Percentiles rank a stretch among this genome's conserved stretches.
These are phyloP conservation scores for Notiomystis cincta DNA, from an alignment of 2,113 vertebrate genomes.

Conservation along the genomic window DNA sequence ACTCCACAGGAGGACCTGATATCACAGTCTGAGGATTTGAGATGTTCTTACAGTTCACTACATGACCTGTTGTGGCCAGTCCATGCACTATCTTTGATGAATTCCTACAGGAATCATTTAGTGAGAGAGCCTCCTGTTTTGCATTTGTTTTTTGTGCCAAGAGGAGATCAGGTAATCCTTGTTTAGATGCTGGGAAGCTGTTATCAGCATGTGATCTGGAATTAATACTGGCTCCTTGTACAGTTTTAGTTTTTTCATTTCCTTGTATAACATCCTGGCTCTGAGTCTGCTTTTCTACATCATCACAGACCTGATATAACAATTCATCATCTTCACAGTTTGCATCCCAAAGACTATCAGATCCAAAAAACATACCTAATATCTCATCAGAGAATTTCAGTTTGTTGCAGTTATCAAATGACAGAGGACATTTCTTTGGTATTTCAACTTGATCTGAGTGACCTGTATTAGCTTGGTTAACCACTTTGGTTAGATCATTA, in stretches of 20 bases:
- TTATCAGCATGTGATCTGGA: neutral
- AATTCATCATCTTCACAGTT: conserved; percentile 81
- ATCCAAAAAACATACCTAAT: conserved; percentile 68
- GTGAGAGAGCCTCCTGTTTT: neutral
- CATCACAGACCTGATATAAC: conserved; percentile 87
- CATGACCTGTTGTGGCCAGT: neutral
- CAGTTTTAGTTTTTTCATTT: conserved; percentile 11
- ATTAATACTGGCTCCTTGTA: neutral
- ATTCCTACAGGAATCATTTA: neutral
- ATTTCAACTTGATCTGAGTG: neutral
- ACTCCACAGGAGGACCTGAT: neutral
- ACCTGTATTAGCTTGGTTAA: neutral
- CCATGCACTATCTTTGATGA: neutral
- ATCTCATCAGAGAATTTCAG: conserved; percentile 68
- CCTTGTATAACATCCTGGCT: conserved; percentile 61
- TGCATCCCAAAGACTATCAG: conserved; percentile 76
- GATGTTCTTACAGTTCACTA: neutral
- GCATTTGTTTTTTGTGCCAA: neutral
- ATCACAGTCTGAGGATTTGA: neutral
- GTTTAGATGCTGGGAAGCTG: neutral
- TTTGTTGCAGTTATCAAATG: conserved; percentile 71
- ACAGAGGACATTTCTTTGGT: conserved; percentile 12
- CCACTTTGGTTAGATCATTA: neutral
- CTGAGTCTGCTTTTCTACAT: conserved; percentile 81
- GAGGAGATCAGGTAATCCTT: neutral